Conservation (phyloP, 2,888 invertebrate genomes). For the Cheilosia pagana region DNA sequence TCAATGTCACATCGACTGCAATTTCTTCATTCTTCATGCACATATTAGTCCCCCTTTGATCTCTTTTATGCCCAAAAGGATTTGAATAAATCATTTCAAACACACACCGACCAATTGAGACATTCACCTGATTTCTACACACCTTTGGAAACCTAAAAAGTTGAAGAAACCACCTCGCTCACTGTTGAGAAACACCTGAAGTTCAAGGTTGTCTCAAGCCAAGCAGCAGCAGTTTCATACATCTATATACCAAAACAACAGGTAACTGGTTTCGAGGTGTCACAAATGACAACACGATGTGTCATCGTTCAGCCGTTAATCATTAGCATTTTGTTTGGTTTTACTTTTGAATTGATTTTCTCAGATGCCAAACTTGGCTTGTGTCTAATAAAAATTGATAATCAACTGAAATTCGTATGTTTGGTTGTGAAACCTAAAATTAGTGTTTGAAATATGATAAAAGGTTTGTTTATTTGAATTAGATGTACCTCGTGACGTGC, state of each 20-base stretch:
- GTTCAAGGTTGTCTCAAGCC: conserved; percentile 56
- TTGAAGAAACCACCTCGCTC: conserved; percentile 11
- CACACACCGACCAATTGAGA: conserved; percentile 4
- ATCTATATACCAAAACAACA: conserved; percentile 20
- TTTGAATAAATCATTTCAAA: conserved; percentile 13
- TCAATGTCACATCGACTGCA: conserved; percentile 11
- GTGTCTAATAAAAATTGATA: background rate
- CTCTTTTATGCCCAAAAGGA: background rate
- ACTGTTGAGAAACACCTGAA: conserved; percentile 41
- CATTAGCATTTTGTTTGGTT: conserved; percentile 20
- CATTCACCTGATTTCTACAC: conserved; percentile 5
- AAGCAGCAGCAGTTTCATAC: conserved; percentile 18
- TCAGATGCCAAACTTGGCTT: background rate
- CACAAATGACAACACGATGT: conserved; percentile 36
- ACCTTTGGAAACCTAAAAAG: background rate
- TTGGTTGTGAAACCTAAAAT: conserved; percentile 1
- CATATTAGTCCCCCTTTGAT: background rate
- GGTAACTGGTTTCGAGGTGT: conserved; percentile 55
- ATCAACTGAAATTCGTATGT: background rate
- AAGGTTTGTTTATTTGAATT: background rate
- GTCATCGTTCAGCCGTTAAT: conserved; percentile 5
- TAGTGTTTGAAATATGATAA: background rate
- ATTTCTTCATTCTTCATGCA: background rate
- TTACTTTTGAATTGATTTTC: conserved; percentile 10
- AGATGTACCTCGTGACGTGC: background rate